phyloP scores from a whole-genome alignment of 2,888 invertebrate species.

The Drosophila neoperkinsi region DNA sequence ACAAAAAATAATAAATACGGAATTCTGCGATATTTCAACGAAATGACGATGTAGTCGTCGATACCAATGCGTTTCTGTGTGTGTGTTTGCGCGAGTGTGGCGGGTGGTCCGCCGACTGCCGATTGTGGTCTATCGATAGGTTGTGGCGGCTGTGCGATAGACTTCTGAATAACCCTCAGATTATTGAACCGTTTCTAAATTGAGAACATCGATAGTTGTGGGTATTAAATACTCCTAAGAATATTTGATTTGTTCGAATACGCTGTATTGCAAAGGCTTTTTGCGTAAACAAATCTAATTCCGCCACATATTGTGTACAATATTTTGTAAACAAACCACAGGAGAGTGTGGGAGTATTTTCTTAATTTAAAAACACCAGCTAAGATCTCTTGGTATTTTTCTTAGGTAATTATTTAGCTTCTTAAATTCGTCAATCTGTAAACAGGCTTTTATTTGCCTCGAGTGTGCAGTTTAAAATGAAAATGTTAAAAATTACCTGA shows the following conservation, averaged over 20 bases:
- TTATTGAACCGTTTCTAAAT: background rate
- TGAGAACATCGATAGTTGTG: background rate
- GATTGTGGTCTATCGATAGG: slow-evolving; percentile 1
- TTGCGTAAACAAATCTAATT: background rate
- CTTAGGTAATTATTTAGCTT: background rate
- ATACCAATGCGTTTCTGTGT: slow-evolving; percentile 18
- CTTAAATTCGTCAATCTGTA: too few relatives aligned
- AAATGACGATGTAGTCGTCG: slow-evolving; percentile 42
- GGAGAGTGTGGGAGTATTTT: background rate
- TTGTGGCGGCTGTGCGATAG: slow-evolving; percentile 25
- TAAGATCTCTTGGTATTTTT: background rate
- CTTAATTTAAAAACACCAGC: background rate
- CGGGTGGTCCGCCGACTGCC: slow-evolving; percentile 6
- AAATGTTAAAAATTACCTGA: background rate
- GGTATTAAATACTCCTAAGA: background rate
- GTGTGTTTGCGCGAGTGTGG: slow-evolving; percentile 22
- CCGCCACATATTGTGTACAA: background rate
- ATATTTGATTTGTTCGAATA: background rate
- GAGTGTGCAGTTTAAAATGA: background rate
- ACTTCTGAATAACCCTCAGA: background rate
- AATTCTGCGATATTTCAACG: slow-evolving; percentile 37
- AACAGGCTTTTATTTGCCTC: background rate
- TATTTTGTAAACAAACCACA: background rate
- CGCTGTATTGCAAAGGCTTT: background rate
- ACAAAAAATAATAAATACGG: slow-evolving; percentile 47